Conservation (phyloP, 2,888 invertebrate genomes). For the Eulithis testata region DNA sequence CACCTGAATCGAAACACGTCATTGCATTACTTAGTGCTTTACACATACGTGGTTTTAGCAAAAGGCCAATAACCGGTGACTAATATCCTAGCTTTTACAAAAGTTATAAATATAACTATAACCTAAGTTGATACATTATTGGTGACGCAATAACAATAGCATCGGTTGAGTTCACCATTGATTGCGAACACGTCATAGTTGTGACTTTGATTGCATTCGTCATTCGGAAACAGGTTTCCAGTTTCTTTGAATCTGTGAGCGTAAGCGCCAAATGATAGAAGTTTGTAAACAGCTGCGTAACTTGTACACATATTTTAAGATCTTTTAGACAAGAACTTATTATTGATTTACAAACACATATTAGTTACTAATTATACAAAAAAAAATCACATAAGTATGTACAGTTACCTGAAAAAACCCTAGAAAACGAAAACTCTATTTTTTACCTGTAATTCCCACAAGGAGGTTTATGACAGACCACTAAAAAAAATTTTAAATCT, state of each 20-base stretch:
- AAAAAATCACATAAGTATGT: too few relatives aligned
- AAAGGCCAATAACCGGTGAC: constrained; percentile 21
- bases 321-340: too few relatives aligned
- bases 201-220: constrained; percentile 25
- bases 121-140: constrained; percentile 6
- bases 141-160: constrained; percentile 17
- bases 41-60: constrained; percentile 4
- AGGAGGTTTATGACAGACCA: too few relatives aligned
- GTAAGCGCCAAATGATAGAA: constrained; percentile 3
- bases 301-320: background rate
- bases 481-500: too few relatives aligned
- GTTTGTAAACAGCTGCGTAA: constrained; percentile 17
- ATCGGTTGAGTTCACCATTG: constrained; percentile 26
- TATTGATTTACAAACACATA: too few relatives aligned
- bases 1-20: background rate
- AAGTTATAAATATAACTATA: background rate
- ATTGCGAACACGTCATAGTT: constrained; percentile 29
- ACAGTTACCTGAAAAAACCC: too few relatives aligned
- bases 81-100: constrained; percentile 10
- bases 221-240: constrained; percentile 34
- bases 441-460: too few relatives aligned
- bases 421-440: too few relatives aligned
- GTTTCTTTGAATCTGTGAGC: constrained; percentile 25
- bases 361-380: too few relatives aligned
- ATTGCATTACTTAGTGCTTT: background rate